Evolutionary conservation across 2,888 invertebrate genomes (phyloP).

Genomic region (Caenorhabditis uteleia): DNA sequence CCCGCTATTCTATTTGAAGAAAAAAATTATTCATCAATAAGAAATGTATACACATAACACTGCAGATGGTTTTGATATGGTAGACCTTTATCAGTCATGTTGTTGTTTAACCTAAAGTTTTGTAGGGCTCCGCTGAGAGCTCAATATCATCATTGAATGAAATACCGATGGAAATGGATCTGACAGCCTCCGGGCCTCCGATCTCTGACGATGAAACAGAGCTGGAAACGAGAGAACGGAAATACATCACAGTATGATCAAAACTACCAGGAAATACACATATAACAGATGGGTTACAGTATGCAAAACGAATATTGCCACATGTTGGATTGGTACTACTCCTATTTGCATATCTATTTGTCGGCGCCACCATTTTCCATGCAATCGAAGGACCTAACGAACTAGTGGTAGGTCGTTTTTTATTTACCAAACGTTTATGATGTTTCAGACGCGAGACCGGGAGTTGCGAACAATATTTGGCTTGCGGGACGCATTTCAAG

Average conservation of each 20-base stretch:
- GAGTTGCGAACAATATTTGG: constrained; percentile 63
- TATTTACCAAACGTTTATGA: neutral
- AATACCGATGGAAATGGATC: constrained; percentile 65
- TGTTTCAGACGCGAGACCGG: constrained; percentile 58
- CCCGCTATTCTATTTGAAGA: no score
- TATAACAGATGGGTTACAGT: constrained; percentile 32
- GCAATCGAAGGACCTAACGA: constrained; percentile 65
- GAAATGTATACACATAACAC: constrained; percentile 33
- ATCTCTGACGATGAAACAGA: constrained; percentile 59
- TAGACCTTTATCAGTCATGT: constrained; percentile 1
- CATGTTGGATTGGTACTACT: constrained; percentile 69
- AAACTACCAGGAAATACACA: neutral
- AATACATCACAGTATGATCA: constrained; percentile 39
- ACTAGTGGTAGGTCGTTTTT: constrained; percentile 48
- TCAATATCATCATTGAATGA: constrained; percentile 52
- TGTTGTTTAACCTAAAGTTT: neutral
- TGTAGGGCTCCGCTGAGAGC: constrained; percentile 53
- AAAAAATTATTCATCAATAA: no score
- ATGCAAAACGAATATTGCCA: constrained; percentile 66
- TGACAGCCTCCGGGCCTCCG: constrained; percentile 59
- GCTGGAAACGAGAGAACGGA: constrained; percentile 45
- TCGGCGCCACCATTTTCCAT: constrained; percentile 68
- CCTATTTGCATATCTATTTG: constrained; percentile 62
- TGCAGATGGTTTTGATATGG: constrained; percentile 32
- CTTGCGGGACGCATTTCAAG: constrained; percentile 63